phyloP scores from a whole-genome alignment of 2,797 vertebrate genomes.

The Antrozous pallidus region DNA sequence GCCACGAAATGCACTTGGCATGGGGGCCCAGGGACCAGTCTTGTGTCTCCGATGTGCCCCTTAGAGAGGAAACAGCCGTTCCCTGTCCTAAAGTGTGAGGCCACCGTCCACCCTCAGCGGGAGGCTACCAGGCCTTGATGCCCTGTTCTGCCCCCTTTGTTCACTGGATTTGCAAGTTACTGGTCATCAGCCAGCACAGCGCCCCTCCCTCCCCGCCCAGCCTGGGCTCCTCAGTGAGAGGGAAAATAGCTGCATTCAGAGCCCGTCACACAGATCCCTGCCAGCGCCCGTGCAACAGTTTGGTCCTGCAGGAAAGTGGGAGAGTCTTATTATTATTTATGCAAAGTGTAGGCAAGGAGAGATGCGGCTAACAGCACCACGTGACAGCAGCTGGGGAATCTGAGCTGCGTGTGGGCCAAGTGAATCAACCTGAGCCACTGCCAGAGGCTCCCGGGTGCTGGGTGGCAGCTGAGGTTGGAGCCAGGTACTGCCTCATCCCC shows the following conservation, averaged over 20 bases:
- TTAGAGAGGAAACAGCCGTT: not conserved
- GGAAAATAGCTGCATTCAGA: not conserved
- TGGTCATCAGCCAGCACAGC: not conserved
- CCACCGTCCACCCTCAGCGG: fast-evolving
- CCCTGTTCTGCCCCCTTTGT: not conserved
- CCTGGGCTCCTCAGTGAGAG: not conserved
- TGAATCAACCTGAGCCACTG: not conserved
- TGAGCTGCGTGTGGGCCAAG: not conserved
- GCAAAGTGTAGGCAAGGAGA: conserved; percentile 20
- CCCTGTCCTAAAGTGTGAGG: not conserved
- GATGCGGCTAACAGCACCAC: not conserved
- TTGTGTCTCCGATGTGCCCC: not conserved
- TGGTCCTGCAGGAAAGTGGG: not conserved
- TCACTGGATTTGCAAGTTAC: not conserved
- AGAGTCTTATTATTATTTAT: conserved; percentile 42
- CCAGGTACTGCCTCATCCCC: not conserved
- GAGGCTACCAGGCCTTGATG: not conserved
- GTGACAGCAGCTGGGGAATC: not conserved
- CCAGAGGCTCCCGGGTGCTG: not conserved
- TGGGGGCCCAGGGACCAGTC: not conserved
- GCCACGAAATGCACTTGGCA: not conserved
- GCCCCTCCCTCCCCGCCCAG: not conserved
- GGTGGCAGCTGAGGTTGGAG: not conserved
- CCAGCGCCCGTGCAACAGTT: not conserved
- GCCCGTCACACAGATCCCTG: not conserved